Conservation (phyloP, 2,113 vertebrate species). For the Neogobius melanostomus region DNA sequence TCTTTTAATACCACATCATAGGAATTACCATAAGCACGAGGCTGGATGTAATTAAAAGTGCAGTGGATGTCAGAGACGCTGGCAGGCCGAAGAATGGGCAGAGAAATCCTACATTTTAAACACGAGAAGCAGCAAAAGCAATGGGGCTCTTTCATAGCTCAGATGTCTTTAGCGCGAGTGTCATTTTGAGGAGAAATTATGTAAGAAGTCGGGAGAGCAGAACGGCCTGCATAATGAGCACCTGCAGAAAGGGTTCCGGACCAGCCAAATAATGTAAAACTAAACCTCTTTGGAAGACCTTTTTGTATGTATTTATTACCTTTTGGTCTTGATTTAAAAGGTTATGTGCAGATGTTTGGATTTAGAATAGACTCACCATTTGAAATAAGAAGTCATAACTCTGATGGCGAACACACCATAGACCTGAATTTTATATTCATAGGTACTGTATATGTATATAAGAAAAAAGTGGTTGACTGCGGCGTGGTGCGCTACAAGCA, state of each 20-base stretch:
- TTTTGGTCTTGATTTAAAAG: neutral
- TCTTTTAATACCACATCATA: slow-evolving; percentile 2
- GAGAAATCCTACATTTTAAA: slow-evolving; percentile 8
- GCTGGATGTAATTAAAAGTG: slow-evolving; percentile 12
- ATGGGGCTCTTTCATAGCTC: neutral
- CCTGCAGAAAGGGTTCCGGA: neutral
- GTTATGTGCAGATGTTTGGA: neutral
- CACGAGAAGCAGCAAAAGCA: neutral
- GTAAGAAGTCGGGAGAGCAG: neutral
- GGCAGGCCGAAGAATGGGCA: slow-evolving; percentile 2
- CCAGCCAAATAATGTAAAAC: neutral
- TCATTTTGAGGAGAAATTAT: slow-evolving; percentile 2
- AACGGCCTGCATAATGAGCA: slow-evolving; percentile 11
- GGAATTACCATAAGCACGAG: slow-evolving; percentile 12
- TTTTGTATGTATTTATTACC: neutral
- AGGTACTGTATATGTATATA: too few species aligned
- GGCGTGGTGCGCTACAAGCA: too few species aligned
- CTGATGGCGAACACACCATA: too few species aligned
- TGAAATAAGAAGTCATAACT: too few species aligned
- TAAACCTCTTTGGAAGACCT: neutral
- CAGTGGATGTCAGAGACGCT: slow-evolving; percentile 1
- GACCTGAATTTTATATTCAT: too few species aligned
- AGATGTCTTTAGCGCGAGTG: neutral
- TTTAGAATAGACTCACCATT: neutral
- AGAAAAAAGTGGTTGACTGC: too few species aligned